A percentile compares a stretch with the other conserved stretches of the same genome.
Conservation (phyloP, 2,888 invertebrate genomes). For the Scaptomyza caliginosa region DNA sequence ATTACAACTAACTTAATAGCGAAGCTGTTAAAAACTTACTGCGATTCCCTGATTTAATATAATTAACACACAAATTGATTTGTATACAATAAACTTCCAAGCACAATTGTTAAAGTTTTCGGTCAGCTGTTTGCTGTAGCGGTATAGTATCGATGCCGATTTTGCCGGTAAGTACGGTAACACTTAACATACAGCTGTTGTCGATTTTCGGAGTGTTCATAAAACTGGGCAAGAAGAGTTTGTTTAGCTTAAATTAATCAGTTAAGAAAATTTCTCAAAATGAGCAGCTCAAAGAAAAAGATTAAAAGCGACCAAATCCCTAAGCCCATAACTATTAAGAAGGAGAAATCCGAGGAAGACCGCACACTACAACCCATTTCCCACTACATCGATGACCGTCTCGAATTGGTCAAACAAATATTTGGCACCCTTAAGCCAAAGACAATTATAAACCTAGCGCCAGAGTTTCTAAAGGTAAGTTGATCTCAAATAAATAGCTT, state of each 20-base stretch:
- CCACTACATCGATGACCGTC: constrained; percentile 86
- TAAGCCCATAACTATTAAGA: constrained; percentile 81
- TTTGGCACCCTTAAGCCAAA: constrained; percentile 86
- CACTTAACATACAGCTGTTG: constrained; percentile 45
- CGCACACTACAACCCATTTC: constrained; percentile 85
- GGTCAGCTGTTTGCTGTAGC: constrained; percentile 34
- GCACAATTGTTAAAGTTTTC: constrained; percentile 10
- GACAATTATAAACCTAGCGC: constrained; percentile 86
- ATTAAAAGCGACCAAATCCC: constrained; percentile 74
- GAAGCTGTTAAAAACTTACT: constrained; percentile 30
- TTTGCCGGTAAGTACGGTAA: constrained; percentile 12
- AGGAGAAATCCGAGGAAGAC: constrained; percentile 84
- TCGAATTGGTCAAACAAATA: constrained; percentile 86
- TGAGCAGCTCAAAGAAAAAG: constrained; percentile 77
- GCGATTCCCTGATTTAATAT: not conserved
- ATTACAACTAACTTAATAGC: not conserved
- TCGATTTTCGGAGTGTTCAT: constrained; percentile 20
- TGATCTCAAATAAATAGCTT: not conserved
- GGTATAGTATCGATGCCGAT: not conserved
- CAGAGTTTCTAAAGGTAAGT: constrained; percentile 84
- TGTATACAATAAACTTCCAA: constrained; percentile 7
- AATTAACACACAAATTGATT: constrained; percentile 17
- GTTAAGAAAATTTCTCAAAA: constrained; percentile 26
- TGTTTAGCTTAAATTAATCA: constrained; percentile 5
- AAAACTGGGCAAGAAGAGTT: constrained; percentile 5